Evolutionary conservation across 2,113 vertebrate species (phyloP).

Genomic region (Orcinus orca): DNA sequence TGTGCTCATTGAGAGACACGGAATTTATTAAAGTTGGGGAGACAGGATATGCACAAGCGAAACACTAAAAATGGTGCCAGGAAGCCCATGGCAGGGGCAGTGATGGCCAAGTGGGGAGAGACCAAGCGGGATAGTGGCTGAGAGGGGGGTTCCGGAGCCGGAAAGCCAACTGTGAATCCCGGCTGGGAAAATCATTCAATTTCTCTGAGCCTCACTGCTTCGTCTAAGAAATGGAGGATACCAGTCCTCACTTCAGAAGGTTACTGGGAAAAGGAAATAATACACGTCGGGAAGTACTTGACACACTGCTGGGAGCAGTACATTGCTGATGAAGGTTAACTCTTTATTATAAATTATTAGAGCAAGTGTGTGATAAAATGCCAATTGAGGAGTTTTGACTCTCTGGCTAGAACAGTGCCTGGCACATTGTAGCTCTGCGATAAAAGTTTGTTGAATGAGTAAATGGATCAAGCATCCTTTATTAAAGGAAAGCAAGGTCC

Average conservation of each 20-base stretch:
- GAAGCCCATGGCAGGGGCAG: fast-evolving
- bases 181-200: not conserved
- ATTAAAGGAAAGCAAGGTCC: not conserved
- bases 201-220: not conserved
- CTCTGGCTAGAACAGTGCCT: not conserved
- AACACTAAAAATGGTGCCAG: fast-evolving
- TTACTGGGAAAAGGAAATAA: too few species aligned
- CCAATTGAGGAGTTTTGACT: fast-evolving
- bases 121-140: fast-evolving
- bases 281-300: fast-evolving
- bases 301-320: not conserved
- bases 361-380: too few species aligned
- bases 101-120: fast-evolving
- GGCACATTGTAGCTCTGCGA: fast-evolving
- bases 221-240: not conserved
- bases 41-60: fast-evolving
- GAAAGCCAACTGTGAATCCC: fast-evolving
- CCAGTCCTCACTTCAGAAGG: too few species aligned
- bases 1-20: fast-evolving
- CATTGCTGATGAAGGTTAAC: not conserved
- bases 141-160: fast-evolving
- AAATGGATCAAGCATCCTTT: not conserved
- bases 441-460: not conserved
- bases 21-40: fast-evolving
- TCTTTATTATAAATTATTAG: not conserved